phyloP scores from a whole-genome alignment of 2,113 vertebrate genomes.

The Tachysurus fulvidraco region DNA sequence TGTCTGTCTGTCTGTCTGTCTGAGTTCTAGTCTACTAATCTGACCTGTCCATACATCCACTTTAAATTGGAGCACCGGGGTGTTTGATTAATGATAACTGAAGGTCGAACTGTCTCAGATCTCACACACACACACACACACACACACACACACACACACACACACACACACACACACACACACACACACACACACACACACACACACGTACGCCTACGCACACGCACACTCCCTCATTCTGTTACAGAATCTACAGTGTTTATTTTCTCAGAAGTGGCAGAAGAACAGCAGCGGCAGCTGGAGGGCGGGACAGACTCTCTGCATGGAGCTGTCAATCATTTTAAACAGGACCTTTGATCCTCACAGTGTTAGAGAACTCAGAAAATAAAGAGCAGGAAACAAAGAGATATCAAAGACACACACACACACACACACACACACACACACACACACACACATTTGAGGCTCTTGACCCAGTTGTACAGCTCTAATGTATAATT shows the following conservation, averaged over 20 bases:
- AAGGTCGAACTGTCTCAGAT: too few relatives aligned
- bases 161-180: too few relatives aligned
- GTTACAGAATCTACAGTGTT: neutral
- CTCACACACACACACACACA: too few relatives aligned
- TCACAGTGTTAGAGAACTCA: too few relatives aligned
- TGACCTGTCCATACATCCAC: too few relatives aligned
- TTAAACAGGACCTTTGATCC: neutral
- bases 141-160: too few relatives aligned
- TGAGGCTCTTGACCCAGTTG: slow-evolving; percentile 28
- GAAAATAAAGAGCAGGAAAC: neutral
- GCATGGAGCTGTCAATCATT: neutral
- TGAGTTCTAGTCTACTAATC: too few relatives aligned
- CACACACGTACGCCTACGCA: too few relatives aligned
- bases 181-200: too few relatives aligned
- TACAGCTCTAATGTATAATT: neutral
- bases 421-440: too few relatives aligned
- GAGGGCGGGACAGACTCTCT: neutral
- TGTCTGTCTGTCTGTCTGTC: neutral
- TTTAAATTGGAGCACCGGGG: too few relatives aligned
- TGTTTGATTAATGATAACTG: neutral
- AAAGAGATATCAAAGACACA: neutral
- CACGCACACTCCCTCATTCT: too few relatives aligned
- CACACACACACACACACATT: neutral
- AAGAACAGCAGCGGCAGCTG: neutral
- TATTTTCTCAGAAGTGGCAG: neutral